A percentile compares a stretch with the other conserved stretches of the same genome.
phyloP scores from a whole-genome alignment of 2,888 invertebrate genomes.

The Quadroppia sp. region DNA sequence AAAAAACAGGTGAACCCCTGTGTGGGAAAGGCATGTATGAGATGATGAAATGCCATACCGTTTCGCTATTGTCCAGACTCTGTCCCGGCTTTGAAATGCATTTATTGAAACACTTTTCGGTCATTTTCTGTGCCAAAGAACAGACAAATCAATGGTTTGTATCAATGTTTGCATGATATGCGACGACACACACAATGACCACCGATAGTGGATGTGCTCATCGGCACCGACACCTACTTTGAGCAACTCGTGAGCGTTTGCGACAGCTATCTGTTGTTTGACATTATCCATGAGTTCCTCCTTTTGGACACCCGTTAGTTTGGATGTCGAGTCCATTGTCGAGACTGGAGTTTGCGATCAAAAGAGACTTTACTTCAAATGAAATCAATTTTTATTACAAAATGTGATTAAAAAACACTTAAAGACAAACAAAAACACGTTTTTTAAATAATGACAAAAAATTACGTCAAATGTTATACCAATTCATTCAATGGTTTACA shows the following conservation, averaged over 20 bases:
- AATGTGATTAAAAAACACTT: no score
- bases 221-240: conserved; percentile 59
- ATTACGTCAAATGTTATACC: no score
- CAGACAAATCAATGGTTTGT: no score
- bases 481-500: no score
- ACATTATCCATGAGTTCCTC: conserved; percentile 89
- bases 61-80: conserved; percentile 79
- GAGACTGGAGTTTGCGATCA: background rate
- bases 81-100: conserved; percentile 87
- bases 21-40: no score
- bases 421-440: no score
- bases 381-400: no score
- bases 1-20: conserved; percentile 3
- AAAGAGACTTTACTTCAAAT: background rate
- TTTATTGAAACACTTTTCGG: conserved; percentile 93
- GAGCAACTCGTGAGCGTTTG: conserved; percentile 85
- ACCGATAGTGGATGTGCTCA: background rate
- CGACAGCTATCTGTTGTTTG: conserved; percentile 89
- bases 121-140: conserved; percentile 70
- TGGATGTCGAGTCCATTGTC: conserved; percentile 33
- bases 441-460: no score
- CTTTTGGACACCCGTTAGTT: conserved; percentile 65
- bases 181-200: background rate
- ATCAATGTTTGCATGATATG: background rate
- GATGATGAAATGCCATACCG: conserved; percentile 56